Evolutionary conservation across 2,888 invertebrate genomes (phyloP), one percentile per base, ranked within the genome.

Genomic region (Meta bourneti): DNA sequence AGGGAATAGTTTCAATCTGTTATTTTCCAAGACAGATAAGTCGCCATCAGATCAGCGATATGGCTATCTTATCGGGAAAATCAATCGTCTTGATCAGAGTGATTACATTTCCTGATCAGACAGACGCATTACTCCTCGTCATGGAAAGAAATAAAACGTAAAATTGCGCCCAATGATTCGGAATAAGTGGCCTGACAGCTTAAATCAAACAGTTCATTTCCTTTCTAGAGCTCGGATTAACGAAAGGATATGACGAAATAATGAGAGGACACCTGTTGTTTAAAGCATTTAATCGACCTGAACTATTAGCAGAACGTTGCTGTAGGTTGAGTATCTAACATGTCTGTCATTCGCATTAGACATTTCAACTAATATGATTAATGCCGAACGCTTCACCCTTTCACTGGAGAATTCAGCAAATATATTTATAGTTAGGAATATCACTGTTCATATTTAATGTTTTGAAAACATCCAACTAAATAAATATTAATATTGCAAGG

Each of bases 181-280:
- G 82, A 82, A 82, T 82, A 82, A 82, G 71, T 82, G 82, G 51
- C 71, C 72, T 71, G 70, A 51, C 82, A 82, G 72, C 71, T 82
- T 82, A 82, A 82, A 82, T 82, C 82, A 71, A 82, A 82, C 82
- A 82, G 82, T 82, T 82, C 82, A 82, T 51, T 82, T 82, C 82
- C 82, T 82, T 51, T 82, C 71, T 82, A 13, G 82, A 72, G 19
- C 82, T 71, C 71, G 71, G 72, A 82, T 82, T 51, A 82, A 82
- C 71, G 82, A 82, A 82, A 82, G 72, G n/a, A 20, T 49, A 82
- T 79, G 79, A 79, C 54, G 54, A 54, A 19, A 79, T 71, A 82
- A 82, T 70, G 71, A 72, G 71, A 82, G 82, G 82, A 82, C 82
- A 82, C 82, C 82, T 72, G 51, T 19, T 72, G 82, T 72, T 82